Evolutionary conservation across 30 jellyfish, hydroid and myxozoan species (phyloP).

Genomic region (Pelagia noctiluca): DNA sequence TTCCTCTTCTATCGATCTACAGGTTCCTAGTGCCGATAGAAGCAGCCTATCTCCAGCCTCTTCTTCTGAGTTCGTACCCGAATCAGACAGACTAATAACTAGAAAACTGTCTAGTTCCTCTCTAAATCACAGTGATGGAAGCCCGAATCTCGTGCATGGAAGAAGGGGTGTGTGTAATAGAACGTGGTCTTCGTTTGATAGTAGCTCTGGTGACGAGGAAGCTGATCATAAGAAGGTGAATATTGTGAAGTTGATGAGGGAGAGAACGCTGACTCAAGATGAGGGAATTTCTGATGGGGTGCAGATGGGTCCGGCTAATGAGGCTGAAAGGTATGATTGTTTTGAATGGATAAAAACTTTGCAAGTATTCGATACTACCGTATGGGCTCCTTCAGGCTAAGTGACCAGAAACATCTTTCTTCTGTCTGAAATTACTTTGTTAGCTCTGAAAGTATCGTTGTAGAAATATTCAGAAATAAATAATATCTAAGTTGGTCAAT

Average conservation of each 20-base stretch:
- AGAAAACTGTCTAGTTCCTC: constrained; percentile 32
- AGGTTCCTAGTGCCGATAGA: background rate
- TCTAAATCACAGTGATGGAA: background rate
- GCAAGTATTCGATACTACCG: no score
- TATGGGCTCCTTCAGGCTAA: no score
- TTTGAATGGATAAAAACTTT: no score
- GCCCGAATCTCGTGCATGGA: background rate
- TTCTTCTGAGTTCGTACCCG: constrained; percentile 26
- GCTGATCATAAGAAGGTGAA: constrained; percentile 50
- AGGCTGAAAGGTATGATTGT: constrained; percentile 38
- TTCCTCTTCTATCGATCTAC: constrained; percentile 5
- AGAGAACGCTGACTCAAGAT: constrained; percentile 50
- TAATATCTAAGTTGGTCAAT: no score
- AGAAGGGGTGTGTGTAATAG: background rate
- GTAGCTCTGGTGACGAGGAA: constrained; percentile 58
- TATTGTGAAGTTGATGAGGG: constrained; percentile 55
- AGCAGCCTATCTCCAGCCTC: constrained; percentile 40
- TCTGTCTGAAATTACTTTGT: no score
- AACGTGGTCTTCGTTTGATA: constrained; percentile 76
- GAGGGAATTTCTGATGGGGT: constrained; percentile 18
- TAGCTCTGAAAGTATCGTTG: no score
- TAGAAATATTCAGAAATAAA: no score
- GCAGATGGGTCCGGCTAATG: constrained; percentile 3
- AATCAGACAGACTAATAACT: constrained; percentile 10
- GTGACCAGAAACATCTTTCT: no score